A percentile compares a stretch with the other conserved stretches of the same genome.
phyloP scores from a whole-genome alignment of 2,797 vertebrate genomes.

The Staurois parvus region DNA sequence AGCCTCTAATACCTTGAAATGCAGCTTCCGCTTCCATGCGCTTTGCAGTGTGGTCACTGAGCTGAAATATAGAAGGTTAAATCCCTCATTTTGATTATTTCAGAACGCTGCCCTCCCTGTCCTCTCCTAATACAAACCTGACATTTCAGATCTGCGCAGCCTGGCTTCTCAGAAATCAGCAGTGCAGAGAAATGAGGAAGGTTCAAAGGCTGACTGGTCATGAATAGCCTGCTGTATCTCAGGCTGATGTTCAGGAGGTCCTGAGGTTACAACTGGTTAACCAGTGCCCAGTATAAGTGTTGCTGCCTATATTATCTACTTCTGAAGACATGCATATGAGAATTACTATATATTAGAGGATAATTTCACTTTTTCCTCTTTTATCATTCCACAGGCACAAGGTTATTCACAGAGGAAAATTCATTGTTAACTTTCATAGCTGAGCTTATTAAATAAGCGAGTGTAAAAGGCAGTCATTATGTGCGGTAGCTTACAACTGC shows the following conservation, averaged over 20 bases:
- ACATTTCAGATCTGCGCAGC: constrained; percentile 81
- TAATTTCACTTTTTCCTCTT: neutral
- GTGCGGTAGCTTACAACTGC: too few species aligned
- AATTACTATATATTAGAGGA: neutral
- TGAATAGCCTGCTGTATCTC: constrained; percentile 78
- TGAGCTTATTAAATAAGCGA: neutral
- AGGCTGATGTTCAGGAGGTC: constrained; percentile 75
- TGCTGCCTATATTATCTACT: neutral
- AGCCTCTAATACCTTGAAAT: constrained; percentile 65
- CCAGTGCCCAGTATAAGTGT: constrained; percentile 67
- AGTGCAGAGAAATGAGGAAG: constrained; percentile 71
- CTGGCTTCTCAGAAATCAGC: constrained; percentile 79
- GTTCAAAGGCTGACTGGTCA: constrained; percentile 78
- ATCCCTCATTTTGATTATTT: constrained; percentile 79
- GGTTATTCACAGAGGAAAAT: neutral
- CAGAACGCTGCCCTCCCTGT: constrained; percentile 62
- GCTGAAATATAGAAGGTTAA: constrained; percentile 78
- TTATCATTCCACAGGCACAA: neutral
- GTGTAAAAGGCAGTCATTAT: neutral
- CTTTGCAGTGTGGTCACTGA: constrained; percentile 74
- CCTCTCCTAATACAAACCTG: constrained; percentile 78
- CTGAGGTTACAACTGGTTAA: constrained; percentile 75
- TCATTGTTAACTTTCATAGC: neutral
- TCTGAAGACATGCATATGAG: neutral
- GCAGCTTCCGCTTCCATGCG: constrained; percentile 69